Conservation (phyloP, 2,888 invertebrate genomes). For the Sinodicranocentrus sp. region DNA sequence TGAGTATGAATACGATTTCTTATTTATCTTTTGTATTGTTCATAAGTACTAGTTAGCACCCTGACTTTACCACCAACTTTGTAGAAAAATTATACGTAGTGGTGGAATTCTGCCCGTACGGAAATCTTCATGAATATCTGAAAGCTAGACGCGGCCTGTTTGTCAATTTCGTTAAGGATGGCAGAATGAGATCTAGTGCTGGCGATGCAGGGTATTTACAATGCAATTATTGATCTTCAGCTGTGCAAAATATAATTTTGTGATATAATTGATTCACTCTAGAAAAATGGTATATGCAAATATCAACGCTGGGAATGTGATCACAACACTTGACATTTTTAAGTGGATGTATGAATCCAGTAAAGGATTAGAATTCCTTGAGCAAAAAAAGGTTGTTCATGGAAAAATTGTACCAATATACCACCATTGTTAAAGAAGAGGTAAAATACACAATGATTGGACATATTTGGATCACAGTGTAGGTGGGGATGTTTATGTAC, state of each 20-base stretch:
- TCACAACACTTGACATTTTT: slow-evolving; percentile 65
- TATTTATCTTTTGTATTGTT: too few species aligned
- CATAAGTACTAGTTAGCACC: too few species aligned
- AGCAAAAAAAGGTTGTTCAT: slow-evolving; percentile 67
- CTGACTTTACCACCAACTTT: too few species aligned
- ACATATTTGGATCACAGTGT: too few species aligned
- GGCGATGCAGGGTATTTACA: neutral
- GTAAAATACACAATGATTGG: slow-evolving; percentile 5
- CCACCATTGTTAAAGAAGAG: slow-evolving; percentile 59
- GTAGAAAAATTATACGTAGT: slow-evolving; percentile 70
- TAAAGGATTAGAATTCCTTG: slow-evolving; percentile 65
- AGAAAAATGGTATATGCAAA: slow-evolving; percentile 37
- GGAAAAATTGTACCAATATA: slow-evolving; percentile 70
- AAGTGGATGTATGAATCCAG: slow-evolving; percentile 62
- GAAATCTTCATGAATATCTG: slow-evolving; percentile 68
- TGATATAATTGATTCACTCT: neutral
- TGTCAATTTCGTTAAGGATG: slow-evolving; percentile 67
- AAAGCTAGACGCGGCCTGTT: slow-evolving; percentile 68
- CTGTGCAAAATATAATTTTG: too few species aligned
- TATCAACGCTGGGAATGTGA: slow-evolving; percentile 12
- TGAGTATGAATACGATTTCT: slow-evolving; percentile 39
- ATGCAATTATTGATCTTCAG: neutral
- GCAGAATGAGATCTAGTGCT: slow-evolving; percentile 27
- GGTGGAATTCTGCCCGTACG: slow-evolving; percentile 71
- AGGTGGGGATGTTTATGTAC: too few species aligned